Percentiles rank a stretch among this genome's conserved stretches.
phyloP scores from a whole-genome alignment of 2,113 vertebrate species.

The Fulica atra region DNA sequence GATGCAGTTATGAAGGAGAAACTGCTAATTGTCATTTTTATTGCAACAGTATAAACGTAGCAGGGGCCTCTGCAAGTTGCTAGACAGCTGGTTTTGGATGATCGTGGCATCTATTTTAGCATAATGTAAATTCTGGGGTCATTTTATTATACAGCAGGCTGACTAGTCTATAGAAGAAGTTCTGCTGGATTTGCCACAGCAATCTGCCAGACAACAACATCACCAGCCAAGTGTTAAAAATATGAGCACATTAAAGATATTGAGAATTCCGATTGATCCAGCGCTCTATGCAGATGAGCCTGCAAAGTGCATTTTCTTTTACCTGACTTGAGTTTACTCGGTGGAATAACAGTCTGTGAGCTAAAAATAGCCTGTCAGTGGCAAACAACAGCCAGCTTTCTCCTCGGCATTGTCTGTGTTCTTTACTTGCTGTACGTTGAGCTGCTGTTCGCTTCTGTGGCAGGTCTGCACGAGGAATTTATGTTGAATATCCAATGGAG shows the following conservation, averaged over 20 bases:
- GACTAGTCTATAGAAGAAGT: not conserved
- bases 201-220: not conserved
- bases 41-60: not conserved
- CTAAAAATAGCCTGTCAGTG: slow-evolving; percentile 41
- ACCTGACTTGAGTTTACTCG: slow-evolving; percentile 40
- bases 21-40: not conserved
- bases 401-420: not conserved
- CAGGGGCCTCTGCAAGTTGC: not conserved
- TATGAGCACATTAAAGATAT: not conserved
- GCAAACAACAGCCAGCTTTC: slow-evolving; percentile 5
- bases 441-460: not conserved
- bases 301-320: slow-evolving; percentile 46
- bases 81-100: not conserved
- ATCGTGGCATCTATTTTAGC: not conserved
- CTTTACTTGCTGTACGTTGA: not conserved
- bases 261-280: not conserved
- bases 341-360: slow-evolving; percentile 41
- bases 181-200: not conserved
- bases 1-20: not conserved
- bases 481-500: not conserved
- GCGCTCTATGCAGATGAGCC: not conserved
- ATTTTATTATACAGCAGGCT: not conserved
- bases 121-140: not conserved
- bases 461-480: not conserved
- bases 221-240: not conserved